A percentile compares a stretch with the other conserved stretches of the same genome.
phyloP scores from a whole-genome alignment of 2,113 vertebrate species.

The Trematomus loennbergii region DNA sequence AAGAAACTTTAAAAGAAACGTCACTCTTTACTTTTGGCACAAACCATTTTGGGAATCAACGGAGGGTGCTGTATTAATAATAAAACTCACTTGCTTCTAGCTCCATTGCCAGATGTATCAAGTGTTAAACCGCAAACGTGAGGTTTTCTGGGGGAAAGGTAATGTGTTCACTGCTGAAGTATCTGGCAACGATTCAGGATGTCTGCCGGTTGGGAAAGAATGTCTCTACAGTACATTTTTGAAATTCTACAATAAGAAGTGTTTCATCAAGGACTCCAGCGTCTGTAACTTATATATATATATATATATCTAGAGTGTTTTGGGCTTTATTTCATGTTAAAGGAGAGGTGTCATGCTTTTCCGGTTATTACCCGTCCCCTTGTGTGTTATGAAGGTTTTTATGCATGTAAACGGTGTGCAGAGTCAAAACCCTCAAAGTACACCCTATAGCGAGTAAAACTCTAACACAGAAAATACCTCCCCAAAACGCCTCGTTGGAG shows the following conservation, averaged over 20 bases:
- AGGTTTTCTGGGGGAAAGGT: background rate
- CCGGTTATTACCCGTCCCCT: no score
- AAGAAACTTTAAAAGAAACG: background rate
- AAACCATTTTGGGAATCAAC: background rate
- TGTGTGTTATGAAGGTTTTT: no score
- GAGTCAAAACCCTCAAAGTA: no score
- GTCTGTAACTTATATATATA: background rate
- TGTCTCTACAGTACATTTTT: background rate
- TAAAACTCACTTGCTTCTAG: slow-evolving; percentile 9
- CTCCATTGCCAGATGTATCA: background rate
- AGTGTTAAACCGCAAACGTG: background rate
- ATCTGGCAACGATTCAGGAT: background rate
- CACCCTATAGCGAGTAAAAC: no score
- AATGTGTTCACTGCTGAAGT: background rate
- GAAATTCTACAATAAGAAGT: background rate
- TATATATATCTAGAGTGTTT: background rate
- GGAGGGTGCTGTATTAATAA: slow-evolving; percentile 1
- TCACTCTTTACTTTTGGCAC: background rate
- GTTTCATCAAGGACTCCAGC: background rate
- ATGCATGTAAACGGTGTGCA: no score
- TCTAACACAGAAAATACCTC: no score
- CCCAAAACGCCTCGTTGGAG: no score
- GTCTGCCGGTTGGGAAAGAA: background rate
- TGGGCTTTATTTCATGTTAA: background rate
- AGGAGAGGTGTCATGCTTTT: no score